Evolutionary conservation across 2,888 invertebrate genomes (phyloP), one percentile per base, ranked within the genome.

Genomic region (Belgica antarctica): DNA sequence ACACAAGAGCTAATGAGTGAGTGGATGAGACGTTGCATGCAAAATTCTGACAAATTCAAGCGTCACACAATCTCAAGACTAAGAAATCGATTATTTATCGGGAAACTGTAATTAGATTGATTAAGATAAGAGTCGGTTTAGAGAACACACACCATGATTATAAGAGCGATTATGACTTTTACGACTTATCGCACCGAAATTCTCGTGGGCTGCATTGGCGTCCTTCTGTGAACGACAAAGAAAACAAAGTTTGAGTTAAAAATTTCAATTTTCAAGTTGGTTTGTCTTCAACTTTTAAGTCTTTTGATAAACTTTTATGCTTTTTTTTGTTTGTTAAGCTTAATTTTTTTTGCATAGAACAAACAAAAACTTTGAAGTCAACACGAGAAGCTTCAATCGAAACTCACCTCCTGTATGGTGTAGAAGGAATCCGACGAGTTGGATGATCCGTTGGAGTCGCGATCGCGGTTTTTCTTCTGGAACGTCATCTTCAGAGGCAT

Each of bases 401-500:
- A 71, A 75, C 79, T 78, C 73, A 86, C 87, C 83, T 87, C 87
- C 77, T 84, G 88, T 76, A 89, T 88, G 76, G 89, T 89, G 81
- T 89, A 89, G 77, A 86, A 87, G 1, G 83, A 77, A 71, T 81
- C 77, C 25, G 73, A 75, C 5, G 74, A 73, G 62, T 75, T 76
- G 72, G 74, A 73, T 63, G 76, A 73, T 72, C 74, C 72, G 74
- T 73, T 73, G 70, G 74, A 41, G 70, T 74, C 73, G 71, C 80
- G 76, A 62, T 82, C 78, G 36, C 82, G 80, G 47, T 80, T 78
- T 1, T 85, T 82, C 78, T 88, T 89, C 80, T 88, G 88, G 77
- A 90, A 85, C 72, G 90, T 89, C 87, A 90, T 89, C 80, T 90
- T 91, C 73, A 90, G 78, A 0, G 89, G 87, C 72, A 86, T 87